These are phyloP conservation scores for Volucella inflata DNA, from an alignment of 2,888 invertebrate species.

Conservation along the genomic window DNA sequence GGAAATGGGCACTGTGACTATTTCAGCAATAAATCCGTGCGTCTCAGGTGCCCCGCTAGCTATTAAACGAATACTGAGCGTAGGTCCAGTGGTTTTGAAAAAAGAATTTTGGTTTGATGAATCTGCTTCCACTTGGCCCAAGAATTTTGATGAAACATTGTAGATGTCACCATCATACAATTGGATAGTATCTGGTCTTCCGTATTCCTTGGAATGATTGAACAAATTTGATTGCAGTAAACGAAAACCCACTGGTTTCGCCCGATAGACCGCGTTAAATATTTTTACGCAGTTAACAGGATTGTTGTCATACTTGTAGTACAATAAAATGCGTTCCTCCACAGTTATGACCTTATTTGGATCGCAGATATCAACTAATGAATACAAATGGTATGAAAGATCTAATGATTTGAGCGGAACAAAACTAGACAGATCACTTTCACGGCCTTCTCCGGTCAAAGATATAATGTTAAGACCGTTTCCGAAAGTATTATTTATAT, in stretches of 20 bases:
- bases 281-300: conserved; percentile 99
- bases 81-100: conserved; percentile 90
- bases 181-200: conserved; percentile 92
- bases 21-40: conserved; percentile 98
- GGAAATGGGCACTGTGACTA: conserved; percentile 96
- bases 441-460: conserved; percentile 95
- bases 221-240: conserved; percentile 96
- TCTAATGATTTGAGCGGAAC: conserved; percentile 91
- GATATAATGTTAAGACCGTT: conserved; percentile 95
- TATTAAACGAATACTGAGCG: conserved; percentile 94
- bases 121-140: conserved; percentile 90
- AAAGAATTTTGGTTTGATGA: conserved; percentile 89
- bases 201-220: conserved; percentile 92
- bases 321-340: conserved; percentile 94
- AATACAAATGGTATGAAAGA: conserved; percentile 95
- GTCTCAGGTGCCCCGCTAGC: conserved; percentile 97
- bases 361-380: conserved; percentile 98
- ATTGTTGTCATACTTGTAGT: conserved; percentile 98
- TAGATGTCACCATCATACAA: conserved; percentile 97
- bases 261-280: conserved; percentile 92
- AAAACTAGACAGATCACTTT: conserved; percentile 94
- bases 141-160: conserved; percentile 90
- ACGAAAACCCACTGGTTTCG: conserved; percentile 95
- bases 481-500: conserved; percentile 92
- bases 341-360: conserved; percentile 95